Evolutionary conservation across 2,113 vertebrate species (phyloP).

Genomic region (Bungarus multicinctus): DNA sequence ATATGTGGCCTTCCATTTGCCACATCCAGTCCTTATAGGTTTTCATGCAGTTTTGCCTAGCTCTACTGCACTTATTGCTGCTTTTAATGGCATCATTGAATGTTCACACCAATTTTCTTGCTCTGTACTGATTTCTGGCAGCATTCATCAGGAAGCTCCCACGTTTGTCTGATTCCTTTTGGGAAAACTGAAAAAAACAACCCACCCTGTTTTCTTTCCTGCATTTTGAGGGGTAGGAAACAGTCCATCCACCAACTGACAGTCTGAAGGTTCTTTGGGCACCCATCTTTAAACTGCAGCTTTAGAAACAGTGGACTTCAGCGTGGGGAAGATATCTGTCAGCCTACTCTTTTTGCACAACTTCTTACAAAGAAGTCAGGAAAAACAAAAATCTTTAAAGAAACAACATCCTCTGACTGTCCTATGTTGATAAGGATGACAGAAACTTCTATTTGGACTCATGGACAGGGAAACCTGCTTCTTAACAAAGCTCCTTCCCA

Average conservation of each 20-base stretch:
- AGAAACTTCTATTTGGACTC: neutral
- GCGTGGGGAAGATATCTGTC: neutral
- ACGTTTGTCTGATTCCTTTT: neutral
- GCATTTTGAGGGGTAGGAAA: neutral
- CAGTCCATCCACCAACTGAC: neutral
- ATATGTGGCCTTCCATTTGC: neutral
- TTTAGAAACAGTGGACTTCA: neutral
- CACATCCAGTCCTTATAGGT: neutral
- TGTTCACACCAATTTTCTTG: neutral
- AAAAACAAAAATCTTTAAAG: neutral
- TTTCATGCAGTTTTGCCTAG: neutral
- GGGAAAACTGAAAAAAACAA: neutral
- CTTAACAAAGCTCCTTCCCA: neutral
- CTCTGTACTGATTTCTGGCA: neutral
- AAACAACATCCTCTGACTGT: neutral
- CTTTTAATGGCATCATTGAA: neutral
- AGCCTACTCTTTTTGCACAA: neutral
- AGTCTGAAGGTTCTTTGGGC: neutral
- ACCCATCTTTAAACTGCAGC: neutral
- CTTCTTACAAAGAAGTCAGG: neutral
- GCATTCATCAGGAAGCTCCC: neutral
- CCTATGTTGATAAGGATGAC: neutral
- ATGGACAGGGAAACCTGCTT: neutral
- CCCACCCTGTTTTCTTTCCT: neutral
- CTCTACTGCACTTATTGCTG: neutral